Conservation (phyloP, 2,113 vertebrate species). For the Ranitomeya variabilis region DNA sequence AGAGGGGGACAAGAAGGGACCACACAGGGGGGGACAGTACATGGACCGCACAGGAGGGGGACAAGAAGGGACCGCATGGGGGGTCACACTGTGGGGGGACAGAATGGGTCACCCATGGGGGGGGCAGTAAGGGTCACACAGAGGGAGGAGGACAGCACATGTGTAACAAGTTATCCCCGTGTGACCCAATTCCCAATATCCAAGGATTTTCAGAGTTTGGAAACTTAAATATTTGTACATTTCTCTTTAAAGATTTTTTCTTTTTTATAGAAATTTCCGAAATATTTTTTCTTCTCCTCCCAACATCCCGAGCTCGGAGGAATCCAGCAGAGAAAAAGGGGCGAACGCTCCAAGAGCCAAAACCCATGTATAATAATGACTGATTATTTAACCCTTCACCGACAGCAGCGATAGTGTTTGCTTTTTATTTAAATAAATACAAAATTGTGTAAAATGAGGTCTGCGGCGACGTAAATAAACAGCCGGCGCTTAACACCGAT, state of each 20-base stretch:
- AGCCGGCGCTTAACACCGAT: background rate
- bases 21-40: too few relatives aligned
- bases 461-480: background rate
- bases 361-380: background rate
- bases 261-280: background rate
- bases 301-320: background rate
- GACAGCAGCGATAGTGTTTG: too few relatives aligned
- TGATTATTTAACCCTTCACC: constrained; percentile 12
- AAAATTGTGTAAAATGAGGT: constrained; percentile 14
- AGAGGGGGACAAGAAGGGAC: too few relatives aligned
- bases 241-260: too few relatives aligned
- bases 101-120: too few relatives aligned
- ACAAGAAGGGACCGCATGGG: too few relatives aligned
- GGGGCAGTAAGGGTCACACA: too few relatives aligned
- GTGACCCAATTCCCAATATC: background rate
- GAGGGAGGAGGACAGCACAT: too few relatives aligned
- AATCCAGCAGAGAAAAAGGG: background rate
- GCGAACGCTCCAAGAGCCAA: background rate
- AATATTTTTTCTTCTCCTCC: background rate
- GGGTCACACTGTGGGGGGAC: too few relatives aligned
- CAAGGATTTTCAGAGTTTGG: background rate
- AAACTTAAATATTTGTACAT: background rate
- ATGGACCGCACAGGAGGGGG: too few relatives aligned
- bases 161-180: too few relatives aligned
- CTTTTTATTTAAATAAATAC: background rate